These are phyloP conservation scores for Drosophila baimaii DNA, from an alignment of 1,140 invertebrate species.

Conservation along the genomic window DNA sequence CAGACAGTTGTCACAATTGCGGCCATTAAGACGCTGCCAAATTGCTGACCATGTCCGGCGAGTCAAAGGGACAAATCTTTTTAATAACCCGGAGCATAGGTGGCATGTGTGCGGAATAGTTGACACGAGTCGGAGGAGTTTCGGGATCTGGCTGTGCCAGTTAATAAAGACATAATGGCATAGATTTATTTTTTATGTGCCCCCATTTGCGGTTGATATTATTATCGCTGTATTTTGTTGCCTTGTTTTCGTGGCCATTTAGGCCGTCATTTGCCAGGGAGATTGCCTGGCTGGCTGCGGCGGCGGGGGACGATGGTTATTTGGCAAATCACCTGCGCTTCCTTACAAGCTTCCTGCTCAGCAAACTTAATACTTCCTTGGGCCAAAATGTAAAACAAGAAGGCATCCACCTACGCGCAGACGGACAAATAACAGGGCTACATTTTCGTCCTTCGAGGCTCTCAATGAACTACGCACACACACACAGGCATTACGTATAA, in stretches of 20 bases:
- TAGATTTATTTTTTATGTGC: constrained; percentile 77
- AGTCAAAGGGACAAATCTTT: constrained; percentile 76
- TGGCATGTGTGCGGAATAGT: constrained; percentile 65
- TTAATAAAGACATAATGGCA: constrained; percentile 82
- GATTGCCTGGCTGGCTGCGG: constrained; percentile 16
- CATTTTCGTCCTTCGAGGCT: constrained; percentile 49
- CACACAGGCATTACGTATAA: constrained; percentile 59
- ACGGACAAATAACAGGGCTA: constrained; percentile 35
- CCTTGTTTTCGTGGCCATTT: constrained; percentile 63
- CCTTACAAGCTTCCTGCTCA: constrained; percentile 76
- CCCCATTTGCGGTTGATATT: constrained; percentile 74
- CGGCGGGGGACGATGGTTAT: constrained; percentile 53
- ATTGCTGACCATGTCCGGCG: constrained; percentile 61
- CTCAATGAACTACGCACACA: constrained; percentile 61
- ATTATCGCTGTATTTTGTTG: constrained; percentile 61
- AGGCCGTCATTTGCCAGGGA: constrained; percentile 67
- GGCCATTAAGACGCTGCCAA: constrained; percentile 70
- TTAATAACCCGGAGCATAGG: constrained; percentile 69
- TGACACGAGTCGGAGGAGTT: constrained; percentile 40
- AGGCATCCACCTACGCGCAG: constrained; percentile 30
- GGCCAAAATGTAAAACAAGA: constrained; percentile 64
- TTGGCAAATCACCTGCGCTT: constrained; percentile 81
- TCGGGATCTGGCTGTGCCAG: constrained; percentile 33
- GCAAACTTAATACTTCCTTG: constrained; percentile 77
- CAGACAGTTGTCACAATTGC: constrained; percentile 70